These are phyloP conservation scores for Mimachlamys varia DNA, from an alignment of 2,888 invertebrate genomes.

Conservation along the genomic window DNA sequence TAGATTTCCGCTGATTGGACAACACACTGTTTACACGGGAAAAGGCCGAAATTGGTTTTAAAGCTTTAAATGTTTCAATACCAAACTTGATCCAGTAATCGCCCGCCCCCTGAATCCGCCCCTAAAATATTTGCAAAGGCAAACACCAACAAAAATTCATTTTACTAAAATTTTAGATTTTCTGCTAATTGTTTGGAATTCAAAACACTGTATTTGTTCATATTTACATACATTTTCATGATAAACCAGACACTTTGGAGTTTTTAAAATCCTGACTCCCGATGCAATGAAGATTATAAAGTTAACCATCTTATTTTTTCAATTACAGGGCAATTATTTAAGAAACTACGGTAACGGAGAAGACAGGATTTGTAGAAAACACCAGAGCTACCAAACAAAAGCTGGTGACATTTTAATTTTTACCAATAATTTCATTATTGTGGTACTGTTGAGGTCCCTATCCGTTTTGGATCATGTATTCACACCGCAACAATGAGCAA, in stretches of 20 bases:
- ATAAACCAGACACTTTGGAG: background rate
- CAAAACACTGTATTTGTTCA: constrained; percentile 8
- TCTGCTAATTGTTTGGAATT: background rate
- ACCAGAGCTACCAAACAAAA: background rate
- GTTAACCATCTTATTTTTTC: background rate
- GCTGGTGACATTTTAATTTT: constrained; percentile 23
- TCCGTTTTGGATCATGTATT: background rate
- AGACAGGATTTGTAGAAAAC: background rate
- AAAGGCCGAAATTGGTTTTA: background rate
- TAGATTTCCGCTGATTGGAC: background rate
- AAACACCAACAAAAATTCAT: background rate
- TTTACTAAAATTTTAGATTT: background rate
- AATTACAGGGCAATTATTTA: background rate
- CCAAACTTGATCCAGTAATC: background rate
- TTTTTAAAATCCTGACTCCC: background rate
- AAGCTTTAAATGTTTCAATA: background rate
- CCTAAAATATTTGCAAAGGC: background rate
- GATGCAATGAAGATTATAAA: background rate
- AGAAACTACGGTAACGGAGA: background rate
- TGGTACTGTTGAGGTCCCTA: background rate
- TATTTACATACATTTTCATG: background rate
- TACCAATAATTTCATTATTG: constrained; percentile 10
- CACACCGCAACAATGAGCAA: background rate
- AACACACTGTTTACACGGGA: background rate
- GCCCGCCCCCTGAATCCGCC: background rate